Evolutionary conservation across 2,113 vertebrate genomes (phyloP).

Genomic region (Kryptolebias marmoratus): DNA sequence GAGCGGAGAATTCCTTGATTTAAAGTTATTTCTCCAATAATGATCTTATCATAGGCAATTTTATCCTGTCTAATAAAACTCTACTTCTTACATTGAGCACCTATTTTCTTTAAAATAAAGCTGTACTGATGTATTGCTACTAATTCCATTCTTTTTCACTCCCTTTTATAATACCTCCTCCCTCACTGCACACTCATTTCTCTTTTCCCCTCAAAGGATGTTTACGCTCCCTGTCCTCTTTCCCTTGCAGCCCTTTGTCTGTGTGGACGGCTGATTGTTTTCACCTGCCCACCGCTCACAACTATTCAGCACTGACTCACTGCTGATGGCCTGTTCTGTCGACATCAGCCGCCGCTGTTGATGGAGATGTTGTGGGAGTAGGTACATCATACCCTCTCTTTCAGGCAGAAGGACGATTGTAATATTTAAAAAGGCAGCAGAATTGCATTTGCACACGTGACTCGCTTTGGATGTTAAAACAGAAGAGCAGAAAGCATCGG

Average conservation of each 20-base stretch:
- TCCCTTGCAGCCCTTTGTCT: conserved; percentile 44
- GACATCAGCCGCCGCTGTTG: conserved; percentile 37
- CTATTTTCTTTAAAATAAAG: not conserved
- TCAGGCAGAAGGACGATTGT: conserved; percentile 1
- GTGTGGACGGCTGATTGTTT: conserved; percentile 42
- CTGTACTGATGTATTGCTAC: conserved; percentile 2
- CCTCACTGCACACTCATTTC: conserved; percentile 25
- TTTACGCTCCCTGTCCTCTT: conserved; percentile 35
- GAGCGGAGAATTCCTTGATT: conserved; percentile 33
- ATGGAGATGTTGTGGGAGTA: conserved; percentile 34
- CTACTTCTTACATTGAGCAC: conserved; percentile 9
- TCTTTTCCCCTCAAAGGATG: conserved; percentile 30
- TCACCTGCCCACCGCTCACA: conserved; percentile 59
- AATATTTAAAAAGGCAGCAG: conserved; percentile 11
- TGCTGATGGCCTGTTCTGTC: conserved; percentile 39
- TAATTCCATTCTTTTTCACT: conserved; percentile 10
- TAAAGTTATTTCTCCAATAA: conserved; percentile 49
- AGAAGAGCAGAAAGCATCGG: not conserved
- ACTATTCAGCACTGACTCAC: conserved; percentile 59
- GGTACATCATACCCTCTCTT: conserved; percentile 1
- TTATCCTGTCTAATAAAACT: conserved; percentile 19
- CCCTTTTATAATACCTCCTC: conserved; percentile 5
- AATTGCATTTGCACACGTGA: not conserved
- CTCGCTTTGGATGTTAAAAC: not conserved
- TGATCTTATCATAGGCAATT: conserved; percentile 45